Base-by-base conservation (phyloP, 2,797 vertebrate genomes). In the Sciurus carolinensis region DNA sequence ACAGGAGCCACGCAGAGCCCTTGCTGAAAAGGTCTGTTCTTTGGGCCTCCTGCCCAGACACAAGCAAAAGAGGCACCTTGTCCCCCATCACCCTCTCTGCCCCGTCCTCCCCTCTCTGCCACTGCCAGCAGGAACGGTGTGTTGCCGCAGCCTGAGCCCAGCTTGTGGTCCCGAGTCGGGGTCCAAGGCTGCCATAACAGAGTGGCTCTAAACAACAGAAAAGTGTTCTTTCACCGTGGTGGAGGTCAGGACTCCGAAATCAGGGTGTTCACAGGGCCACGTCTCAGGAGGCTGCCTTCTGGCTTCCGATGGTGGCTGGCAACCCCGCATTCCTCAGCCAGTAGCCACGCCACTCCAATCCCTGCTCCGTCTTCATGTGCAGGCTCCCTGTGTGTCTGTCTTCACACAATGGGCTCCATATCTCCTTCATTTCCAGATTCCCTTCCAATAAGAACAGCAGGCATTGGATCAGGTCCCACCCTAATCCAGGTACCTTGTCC, bases 81-180 rank as follows among this genome's bases (percentile, higher is more conserved):
- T 36, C 59, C 88, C 67, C 67, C 4, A 0, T 0, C 33, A 90
- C 64, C 52, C 47, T 36, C 44, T 24, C 11, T 39, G 20, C 42
- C 12, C 13, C 0, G 0, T 17, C 36, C 13, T 13, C 9, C 24
- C 36, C 42, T n/a, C 20, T 22, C 62, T 1, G 5, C 42, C 36
- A 7, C 42, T 28, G 3, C 24, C 42, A 11, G 44, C 42, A 22
- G 24, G 2, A 3, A 44, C 1, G 2, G 7, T 11, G 8, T 20
- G 26, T 28, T 22, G 7, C 59, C 1, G 11, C 47, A 28, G 2
- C 64, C 33, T 2, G n/a, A 54, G 20, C 57, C 39, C 8, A 1
- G 42, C 24, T 28, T 72, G 22, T 71, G 54, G 59, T 71, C 90
- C 14, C 20, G 9, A 9, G 0, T 26, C 12, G 0, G 2, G 84